These are phyloP conservation scores for Diorhabda elongata DNA, from an alignment of 1,140 invertebrate species.

Conservation along the genomic window DNA sequence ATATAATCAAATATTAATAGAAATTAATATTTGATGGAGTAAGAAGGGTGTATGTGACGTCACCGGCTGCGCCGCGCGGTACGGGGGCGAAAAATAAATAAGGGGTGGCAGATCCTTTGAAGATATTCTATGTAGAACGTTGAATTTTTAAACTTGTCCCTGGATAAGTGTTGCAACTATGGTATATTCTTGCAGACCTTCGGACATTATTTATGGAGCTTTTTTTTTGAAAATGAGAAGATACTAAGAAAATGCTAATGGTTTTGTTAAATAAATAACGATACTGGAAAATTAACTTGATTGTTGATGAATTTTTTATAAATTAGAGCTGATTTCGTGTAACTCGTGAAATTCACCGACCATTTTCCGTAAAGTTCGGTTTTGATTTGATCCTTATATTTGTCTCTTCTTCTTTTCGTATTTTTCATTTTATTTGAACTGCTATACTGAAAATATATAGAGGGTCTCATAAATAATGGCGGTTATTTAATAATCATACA, in stretches of 20 bases:
- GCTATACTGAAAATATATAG: too few species aligned
- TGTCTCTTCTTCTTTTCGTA: too few species aligned
- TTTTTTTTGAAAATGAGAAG: not conserved
- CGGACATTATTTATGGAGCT: not conserved
- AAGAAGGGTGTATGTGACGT: slow-evolving; percentile 31
- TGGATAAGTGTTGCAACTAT: slow-evolving; percentile 6
- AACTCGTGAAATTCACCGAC: too few species aligned
- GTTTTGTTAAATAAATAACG: slow-evolving; percentile 3
- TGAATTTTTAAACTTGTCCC: slow-evolving; percentile 15
- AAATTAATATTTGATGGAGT: slow-evolving; percentile 30
- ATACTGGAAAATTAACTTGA: not conserved
- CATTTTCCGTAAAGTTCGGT: too few species aligned
- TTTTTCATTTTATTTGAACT: too few species aligned
- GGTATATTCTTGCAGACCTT: not conserved
- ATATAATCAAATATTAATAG: slow-evolving; percentile 37
- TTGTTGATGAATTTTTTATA: too few species aligned
- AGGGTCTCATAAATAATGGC: too few species aligned
- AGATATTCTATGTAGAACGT: slow-evolving; percentile 13
- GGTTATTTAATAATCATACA: too few species aligned
- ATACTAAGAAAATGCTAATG: not conserved
- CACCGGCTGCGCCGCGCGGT: slow-evolving; percentile 20
- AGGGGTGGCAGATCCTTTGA: slow-evolving; percentile 23
- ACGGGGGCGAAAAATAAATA: slow-evolving; percentile 24
- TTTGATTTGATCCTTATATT: too few species aligned
- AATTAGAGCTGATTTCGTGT: too few species aligned